Conservation (phyloP, 2,888 invertebrate genomes). For the Sinodicranocentrus sp. region DNA sequence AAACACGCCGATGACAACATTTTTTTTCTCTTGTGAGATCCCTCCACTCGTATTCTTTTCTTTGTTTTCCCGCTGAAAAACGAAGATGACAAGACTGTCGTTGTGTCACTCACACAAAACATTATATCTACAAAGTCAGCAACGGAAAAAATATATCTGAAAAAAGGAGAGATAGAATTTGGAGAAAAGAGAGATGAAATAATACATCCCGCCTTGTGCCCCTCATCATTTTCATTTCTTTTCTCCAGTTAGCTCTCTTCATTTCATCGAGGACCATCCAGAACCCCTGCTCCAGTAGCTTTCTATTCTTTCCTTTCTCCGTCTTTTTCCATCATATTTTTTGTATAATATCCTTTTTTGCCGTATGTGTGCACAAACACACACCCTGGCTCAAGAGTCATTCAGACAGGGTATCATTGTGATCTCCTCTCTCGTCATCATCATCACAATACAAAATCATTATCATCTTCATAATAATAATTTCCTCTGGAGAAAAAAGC, state of each 20-base stretch:
- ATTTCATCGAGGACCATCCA: constrained; percentile 28
- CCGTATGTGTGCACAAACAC: neutral
- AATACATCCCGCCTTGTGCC: constrained; percentile 24
- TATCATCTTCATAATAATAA: constrained; percentile 31
- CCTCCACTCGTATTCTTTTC: neutral
- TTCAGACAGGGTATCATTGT: neutral
- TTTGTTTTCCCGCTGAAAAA: constrained; percentile 31
- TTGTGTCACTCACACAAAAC: constrained; percentile 56
- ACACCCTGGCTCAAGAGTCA: constrained; percentile 21
- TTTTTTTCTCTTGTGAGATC: constrained; percentile 19
- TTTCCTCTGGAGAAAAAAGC: constrained; percentile 1
- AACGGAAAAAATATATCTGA: constrained; percentile 8
- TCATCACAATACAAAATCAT: constrained; percentile 46
- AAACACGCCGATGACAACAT: constrained; percentile 7
- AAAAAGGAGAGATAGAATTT: constrained; percentile 26
- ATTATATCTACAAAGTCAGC: constrained; percentile 37
- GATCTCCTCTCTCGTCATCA: constrained; percentile 35
- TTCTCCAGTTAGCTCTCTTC: constrained; percentile 26
- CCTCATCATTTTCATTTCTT: constrained; percentile 1
- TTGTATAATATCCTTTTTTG: no score
- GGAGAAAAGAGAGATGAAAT: constrained; percentile 1
- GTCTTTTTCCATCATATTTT: no score
- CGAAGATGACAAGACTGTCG: constrained; percentile 60
- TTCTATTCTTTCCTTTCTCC: neutral
- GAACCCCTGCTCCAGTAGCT: neutral